Evolutionary conservation across 2,888 invertebrate genomes (phyloP).

Genomic region (Stenchaetothrips biformis): DNA sequence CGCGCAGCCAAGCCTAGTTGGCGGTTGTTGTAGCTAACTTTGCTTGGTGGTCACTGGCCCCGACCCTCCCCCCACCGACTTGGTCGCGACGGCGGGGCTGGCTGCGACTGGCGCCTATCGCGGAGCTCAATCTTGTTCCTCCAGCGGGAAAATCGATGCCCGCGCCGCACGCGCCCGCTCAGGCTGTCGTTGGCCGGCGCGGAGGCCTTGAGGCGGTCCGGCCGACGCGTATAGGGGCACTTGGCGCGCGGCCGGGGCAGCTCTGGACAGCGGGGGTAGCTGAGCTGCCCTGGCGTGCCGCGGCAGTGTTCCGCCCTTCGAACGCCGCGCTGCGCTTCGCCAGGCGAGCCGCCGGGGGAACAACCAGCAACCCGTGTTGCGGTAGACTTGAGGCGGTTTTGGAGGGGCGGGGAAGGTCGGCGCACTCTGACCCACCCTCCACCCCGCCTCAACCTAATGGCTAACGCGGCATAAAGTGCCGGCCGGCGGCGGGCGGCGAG

Average conservation of each 20-base stretch:
- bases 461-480: too few relatives aligned
- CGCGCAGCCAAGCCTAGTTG: not conserved
- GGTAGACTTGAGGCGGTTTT: too few relatives aligned
- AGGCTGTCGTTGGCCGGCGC: not conserved
- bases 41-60: not conserved
- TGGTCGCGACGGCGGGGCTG: not conserved
- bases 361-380: too few relatives aligned
- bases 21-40: not conserved
- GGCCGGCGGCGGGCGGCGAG: too few relatives aligned
- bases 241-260: not conserved
- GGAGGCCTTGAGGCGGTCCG: not conserved
- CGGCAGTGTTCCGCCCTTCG: too few relatives aligned
- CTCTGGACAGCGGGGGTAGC: not conserved
- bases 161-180: too few relatives aligned
- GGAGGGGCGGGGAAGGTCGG: too few relatives aligned
- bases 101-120: not conserved
- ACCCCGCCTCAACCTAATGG: too few relatives aligned
- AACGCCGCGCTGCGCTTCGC: too few relatives aligned
- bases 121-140: not conserved
- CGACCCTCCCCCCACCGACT: not conserved
- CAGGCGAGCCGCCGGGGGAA: too few relatives aligned
- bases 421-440: too few relatives aligned
- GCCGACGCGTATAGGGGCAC: not conserved
- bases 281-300: not conserved
- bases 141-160: slow-evolving; percentile 3